Evolutionary conservation across 2,888 invertebrate species (phyloP).

Genomic region (Leucania comma): DNA sequence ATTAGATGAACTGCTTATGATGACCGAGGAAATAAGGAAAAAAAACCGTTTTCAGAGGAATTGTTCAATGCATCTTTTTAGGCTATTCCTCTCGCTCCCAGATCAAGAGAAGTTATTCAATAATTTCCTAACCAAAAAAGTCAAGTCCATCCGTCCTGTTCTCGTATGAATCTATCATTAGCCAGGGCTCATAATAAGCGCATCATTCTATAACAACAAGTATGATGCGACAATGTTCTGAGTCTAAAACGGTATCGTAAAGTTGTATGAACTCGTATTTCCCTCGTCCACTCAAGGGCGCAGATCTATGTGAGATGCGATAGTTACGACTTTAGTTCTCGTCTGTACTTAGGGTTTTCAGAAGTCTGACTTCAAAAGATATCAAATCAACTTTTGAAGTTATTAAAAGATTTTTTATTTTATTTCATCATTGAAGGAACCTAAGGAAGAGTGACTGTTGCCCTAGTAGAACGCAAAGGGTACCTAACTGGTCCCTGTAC

Average conservation of each 20-base stretch:
- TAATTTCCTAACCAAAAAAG: too few relatives aligned
- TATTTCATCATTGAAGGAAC: too few relatives aligned
- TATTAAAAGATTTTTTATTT: not conserved
- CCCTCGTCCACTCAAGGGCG: conserved; percentile 41
- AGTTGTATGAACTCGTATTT: conserved; percentile 35
- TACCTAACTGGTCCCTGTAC: too few relatives aligned
- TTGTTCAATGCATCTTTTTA: too few relatives aligned
- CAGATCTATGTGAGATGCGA: conserved; percentile 53
- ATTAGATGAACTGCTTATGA: too few relatives aligned
- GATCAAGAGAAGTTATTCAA: too few relatives aligned
- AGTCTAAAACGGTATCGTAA: conserved; percentile 28
- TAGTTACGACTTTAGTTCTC: conserved; percentile 21
- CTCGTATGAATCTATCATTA: not conserved
- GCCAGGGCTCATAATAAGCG: not conserved
- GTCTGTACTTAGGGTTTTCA: conserved; percentile 22
- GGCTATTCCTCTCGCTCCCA: too few relatives aligned
- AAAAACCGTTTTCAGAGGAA: too few relatives aligned
- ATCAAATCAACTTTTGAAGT: not conserved
- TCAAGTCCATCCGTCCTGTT: not conserved
- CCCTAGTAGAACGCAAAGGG: too few relatives aligned
- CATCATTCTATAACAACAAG: not conserved
- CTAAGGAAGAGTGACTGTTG: too few relatives aligned
- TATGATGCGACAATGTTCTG: conserved; percentile 14
- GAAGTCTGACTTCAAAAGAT: not conserved
- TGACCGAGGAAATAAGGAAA: too few relatives aligned